A percentile compares a stretch with the other conserved stretches of the same genome.
These are phyloP conservation scores for Cygnus buccinator DNA, from an alignment of 2,113 vertebrate genomes.

Conservation along the genomic window DNA sequence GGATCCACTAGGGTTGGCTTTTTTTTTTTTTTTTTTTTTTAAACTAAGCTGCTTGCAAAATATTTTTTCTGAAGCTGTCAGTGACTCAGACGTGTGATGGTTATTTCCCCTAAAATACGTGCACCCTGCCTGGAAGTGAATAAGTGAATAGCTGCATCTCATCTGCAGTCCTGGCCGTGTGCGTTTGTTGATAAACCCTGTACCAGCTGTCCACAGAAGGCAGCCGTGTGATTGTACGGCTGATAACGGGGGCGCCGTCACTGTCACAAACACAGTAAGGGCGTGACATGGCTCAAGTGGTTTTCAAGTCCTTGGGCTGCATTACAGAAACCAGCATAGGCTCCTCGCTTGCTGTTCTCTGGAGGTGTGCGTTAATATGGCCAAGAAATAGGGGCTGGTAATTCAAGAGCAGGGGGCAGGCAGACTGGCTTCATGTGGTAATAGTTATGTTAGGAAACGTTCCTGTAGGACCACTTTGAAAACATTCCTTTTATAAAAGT, in stretches of 20 bases:
- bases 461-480: not conserved
- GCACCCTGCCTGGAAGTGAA: not conserved
- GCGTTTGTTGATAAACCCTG: rapidly evolving
- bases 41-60: not conserved
- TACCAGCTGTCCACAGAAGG: not conserved
- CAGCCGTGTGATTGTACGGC: not conserved
- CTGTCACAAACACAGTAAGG: not conserved
- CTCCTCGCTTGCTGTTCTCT: not conserved
- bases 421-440: rapidly evolving
- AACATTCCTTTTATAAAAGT: not conserved
- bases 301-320: not conserved
- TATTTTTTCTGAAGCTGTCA: not conserved
- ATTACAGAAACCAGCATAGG: not conserved
- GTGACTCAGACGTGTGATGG: not conserved
- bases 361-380: not conserved
- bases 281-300: not conserved
- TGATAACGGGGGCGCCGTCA: rapidly evolving
- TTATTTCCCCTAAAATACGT: not conserved
- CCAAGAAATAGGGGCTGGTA: not conserved
- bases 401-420: not conserved
- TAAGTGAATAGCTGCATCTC: rapidly evolving
- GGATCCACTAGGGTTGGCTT: not conserved
- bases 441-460: not conserved
- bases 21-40: not conserved
- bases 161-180: not conserved